Conservation (phyloP, 2,797 vertebrate genomes). For the Limosa lapponica region DNA sequence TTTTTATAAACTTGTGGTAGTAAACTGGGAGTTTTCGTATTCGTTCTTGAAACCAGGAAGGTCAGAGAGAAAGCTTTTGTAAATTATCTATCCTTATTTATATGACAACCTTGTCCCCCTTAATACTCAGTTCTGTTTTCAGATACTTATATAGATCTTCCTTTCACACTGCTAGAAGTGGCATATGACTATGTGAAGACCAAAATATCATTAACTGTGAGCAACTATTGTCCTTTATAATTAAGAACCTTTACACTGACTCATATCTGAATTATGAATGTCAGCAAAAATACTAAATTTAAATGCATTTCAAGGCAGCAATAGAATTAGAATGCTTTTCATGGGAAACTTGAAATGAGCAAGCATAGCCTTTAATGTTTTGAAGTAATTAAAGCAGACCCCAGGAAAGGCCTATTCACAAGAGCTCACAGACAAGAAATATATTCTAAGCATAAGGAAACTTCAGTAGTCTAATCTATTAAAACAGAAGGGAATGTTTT, state of each 20-base stretch:
- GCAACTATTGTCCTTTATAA: background rate
- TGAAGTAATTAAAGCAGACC: conserved; percentile 60
- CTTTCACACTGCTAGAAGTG: background rate
- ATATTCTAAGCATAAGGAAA: background rate
- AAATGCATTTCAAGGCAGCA: background rate
- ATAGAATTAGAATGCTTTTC: background rate
- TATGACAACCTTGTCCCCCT: background rate
- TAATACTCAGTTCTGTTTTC: background rate
- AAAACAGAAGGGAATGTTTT: conserved; percentile 15
- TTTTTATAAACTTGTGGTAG: background rate
- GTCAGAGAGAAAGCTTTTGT: background rate
- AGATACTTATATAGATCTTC: background rate
- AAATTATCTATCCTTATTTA: background rate
- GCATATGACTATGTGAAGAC: background rate
- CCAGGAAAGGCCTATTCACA: background rate
- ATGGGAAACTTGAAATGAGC: conserved; percentile 15
- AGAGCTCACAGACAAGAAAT: background rate
- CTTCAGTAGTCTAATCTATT: background rate
- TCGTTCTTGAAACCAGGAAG: background rate
- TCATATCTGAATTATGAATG: background rate
- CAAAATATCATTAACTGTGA: background rate
- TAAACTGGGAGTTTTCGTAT: background rate
- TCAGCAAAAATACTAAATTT: background rate
- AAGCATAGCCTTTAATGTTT: conserved; percentile 6
- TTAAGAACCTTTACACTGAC: background rate